These are phyloP conservation scores for Hyperoodon ampullatus DNA, from an alignment of 2,113 vertebrate genomes.

Conservation along the genomic window DNA sequence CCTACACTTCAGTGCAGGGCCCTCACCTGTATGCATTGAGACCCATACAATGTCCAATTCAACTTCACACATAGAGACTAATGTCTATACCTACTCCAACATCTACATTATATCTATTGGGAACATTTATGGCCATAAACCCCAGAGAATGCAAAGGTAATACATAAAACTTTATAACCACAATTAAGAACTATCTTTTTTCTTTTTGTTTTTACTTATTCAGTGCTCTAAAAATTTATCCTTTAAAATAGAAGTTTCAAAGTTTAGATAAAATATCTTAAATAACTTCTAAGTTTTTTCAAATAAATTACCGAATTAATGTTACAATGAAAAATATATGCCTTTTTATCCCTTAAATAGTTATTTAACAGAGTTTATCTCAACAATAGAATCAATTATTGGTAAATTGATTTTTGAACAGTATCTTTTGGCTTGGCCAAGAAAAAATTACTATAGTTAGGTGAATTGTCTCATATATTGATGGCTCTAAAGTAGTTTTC, in stretches of 20 bases:
- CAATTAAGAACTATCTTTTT: neutral
- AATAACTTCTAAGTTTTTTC: neutral
- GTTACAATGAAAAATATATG: neutral
- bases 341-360: neutral
- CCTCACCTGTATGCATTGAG: neutral
- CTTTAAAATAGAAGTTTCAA: constrained; percentile 37
- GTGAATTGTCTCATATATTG: neutral
- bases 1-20: neutral
- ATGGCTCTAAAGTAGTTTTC: neutral
- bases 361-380: neutral
- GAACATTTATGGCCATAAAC: neutral
- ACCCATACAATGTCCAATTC: constrained; percentile 4
- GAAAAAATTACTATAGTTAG: neutral
- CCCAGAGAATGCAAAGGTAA: neutral
- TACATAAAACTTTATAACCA: neutral
- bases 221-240: neutral
- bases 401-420: neutral
- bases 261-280: neutral
- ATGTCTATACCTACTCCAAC: neutral
- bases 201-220: constrained; percentile 5
- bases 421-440: neutral
- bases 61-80: neutral
- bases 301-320: neutral
- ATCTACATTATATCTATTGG: neutral
- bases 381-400: neutral